A percentile compares a stretch with the other conserved stretches of the same genome.
phyloP scores from a whole-genome alignment of 1,140 invertebrate species.

The Capitella teleta region DNA sequence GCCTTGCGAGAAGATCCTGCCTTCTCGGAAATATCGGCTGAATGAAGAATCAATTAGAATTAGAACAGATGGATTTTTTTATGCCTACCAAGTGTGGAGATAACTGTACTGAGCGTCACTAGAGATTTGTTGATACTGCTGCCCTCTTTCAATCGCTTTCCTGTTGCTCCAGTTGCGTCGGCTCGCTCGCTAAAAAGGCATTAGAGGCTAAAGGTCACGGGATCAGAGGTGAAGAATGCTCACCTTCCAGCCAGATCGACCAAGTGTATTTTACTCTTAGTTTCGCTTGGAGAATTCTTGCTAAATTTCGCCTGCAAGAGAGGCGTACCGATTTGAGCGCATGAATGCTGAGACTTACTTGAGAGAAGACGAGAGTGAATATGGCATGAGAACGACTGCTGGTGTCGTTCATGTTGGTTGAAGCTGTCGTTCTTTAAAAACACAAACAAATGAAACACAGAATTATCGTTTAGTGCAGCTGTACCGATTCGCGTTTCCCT shows the following conservation, averaged over 20 bases:
- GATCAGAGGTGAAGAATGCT: no score
- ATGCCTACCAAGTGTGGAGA: constrained; percentile 66
- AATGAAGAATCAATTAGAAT: neutral
- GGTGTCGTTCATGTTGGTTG: constrained; percentile 57
- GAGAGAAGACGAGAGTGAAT: constrained; percentile 44
- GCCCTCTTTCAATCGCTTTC: constrained; percentile 65
- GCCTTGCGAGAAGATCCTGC: constrained; percentile 14
- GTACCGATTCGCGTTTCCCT: constrained; percentile 48
- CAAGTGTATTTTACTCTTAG: constrained; percentile 52
- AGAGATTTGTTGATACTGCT: constrained; percentile 87
- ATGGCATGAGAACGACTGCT: constrained; percentile 54
- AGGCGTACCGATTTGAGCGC: neutral
- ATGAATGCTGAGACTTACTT: constrained; percentile 19
- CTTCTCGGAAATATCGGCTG: constrained; percentile 31
- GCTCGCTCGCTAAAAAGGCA: constrained; percentile 52
- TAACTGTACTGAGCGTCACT: constrained; percentile 73
- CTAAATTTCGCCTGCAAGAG: constrained; percentile 40
- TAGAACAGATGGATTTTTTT: constrained; percentile 11
- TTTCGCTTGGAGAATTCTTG: constrained; percentile 48
- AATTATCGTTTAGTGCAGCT: constrained; percentile 10
- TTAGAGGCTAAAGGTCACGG: no score
- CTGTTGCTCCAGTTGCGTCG: constrained; percentile 46
- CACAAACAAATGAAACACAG: neutral
- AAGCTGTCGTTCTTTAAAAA: constrained; percentile 46
- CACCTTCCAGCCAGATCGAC: constrained; percentile 83